A percentile compares a stretch with the other conserved stretches of the same genome.
Evolutionary conservation across 2,888 invertebrate genomes (phyloP).

Genomic region (Ophonus ardosiacus): DNA sequence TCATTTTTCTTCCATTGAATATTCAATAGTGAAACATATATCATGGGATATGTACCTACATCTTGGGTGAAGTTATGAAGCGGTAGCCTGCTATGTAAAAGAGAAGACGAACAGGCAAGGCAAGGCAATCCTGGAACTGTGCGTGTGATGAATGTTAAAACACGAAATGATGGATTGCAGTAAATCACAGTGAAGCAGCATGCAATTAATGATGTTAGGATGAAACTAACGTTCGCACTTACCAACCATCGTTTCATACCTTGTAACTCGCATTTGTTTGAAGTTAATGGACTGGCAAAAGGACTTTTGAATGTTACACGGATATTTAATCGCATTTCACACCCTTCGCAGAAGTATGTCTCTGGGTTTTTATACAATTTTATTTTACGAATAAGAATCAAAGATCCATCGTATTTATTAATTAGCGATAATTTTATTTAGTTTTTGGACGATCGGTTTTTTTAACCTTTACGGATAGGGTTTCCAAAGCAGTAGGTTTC

Average conservation of each 20-base stretch:
- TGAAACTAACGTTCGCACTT: slow-evolving; percentile 13
- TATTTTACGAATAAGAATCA: too few relatives aligned
- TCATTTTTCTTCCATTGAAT: neutral
- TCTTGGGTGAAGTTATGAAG: neutral
- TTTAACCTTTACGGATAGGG: too few relatives aligned
- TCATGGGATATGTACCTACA: neutral
- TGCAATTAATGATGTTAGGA: slow-evolving; percentile 43
- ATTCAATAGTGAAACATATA: neutral
- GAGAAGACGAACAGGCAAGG: neutral
- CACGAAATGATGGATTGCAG: slow-evolving; percentile 45
- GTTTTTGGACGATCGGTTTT: too few relatives aligned
- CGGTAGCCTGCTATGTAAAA: neutral
- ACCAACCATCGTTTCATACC: neutral
- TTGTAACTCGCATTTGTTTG: neutral
- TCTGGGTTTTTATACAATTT: neutral
- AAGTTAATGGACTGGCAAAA: slow-evolving; percentile 6
- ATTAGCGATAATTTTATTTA: too few relatives aligned
- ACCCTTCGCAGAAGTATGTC: neutral
- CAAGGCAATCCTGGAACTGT: neutral
- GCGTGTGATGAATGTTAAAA: slow-evolving; percentile 49
- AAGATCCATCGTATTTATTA: too few relatives aligned
- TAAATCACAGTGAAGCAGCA: slow-evolving; percentile 32
- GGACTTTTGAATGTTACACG: neutral
- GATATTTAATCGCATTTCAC: neutral
- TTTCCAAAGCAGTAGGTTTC: too few relatives aligned